Evolutionary conservation across 64 coral and sea anemone species (phyloP).

Genomic region (Actinia equina): DNA sequence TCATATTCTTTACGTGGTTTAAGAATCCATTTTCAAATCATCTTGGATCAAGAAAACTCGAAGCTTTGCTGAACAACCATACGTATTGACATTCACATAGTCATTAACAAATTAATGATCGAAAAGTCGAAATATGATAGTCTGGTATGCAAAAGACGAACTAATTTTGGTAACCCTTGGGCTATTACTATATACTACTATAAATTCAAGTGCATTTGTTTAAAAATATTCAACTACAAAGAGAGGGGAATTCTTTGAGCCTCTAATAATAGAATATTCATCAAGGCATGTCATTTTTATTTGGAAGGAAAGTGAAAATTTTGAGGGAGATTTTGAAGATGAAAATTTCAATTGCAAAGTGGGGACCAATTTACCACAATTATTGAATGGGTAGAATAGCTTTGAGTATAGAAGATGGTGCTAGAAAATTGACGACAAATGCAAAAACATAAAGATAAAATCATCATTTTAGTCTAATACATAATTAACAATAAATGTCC

Average conservation of each 20-base stretch:
- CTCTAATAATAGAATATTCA: neutral
- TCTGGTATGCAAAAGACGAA: constrained; percentile 1
- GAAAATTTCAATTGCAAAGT: constrained; percentile 1
- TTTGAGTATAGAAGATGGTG: neutral
- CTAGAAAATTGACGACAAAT: neutral
- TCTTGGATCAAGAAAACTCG: neutral
- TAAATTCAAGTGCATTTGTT: neutral
- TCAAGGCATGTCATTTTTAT: neutral
- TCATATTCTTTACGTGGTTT: neutral
- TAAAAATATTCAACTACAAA: neutral
- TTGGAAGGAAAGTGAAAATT: neutral
- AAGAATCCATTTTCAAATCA: neutral
- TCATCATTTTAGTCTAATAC: neutral
- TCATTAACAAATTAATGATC: neutral
- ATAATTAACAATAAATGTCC: neutral
- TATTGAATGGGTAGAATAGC: neutral
- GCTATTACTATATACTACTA: neutral
- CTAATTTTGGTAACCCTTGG: neutral
- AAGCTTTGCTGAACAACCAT: neutral
- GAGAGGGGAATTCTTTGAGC: neutral
- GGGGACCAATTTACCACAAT: neutral
- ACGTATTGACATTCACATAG: neutral
- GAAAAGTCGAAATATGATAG: constrained; percentile 13
- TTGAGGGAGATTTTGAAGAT: neutral
- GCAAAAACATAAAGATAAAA: neutral